A percentile compares a stretch with the other conserved stretches of the same genome.
phyloP scores from a whole-genome alignment of 1,140 invertebrate genomes.

The Tigriopus japonicus region DNA sequence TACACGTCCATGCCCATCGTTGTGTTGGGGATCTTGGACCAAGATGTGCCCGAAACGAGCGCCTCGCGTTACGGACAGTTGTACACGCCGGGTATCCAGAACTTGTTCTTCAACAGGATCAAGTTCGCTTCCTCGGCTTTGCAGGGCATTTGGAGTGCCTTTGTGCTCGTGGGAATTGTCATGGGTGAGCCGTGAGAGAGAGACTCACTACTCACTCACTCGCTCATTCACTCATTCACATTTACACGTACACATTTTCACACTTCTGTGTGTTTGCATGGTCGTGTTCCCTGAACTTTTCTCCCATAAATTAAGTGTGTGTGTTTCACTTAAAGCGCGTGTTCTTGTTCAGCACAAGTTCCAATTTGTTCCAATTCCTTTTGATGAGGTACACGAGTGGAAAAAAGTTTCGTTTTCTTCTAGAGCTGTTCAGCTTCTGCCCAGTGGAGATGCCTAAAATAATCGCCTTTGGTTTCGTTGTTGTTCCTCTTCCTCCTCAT shows the following conservation, averaged over 20 bases:
- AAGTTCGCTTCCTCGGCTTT: conserved; percentile 81
- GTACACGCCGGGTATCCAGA: conserved; percentile 80
- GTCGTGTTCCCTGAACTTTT: too few species aligned
- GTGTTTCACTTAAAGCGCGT: too few species aligned
- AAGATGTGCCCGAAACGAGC: conserved; percentile 32
- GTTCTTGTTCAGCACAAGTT: too few species aligned
- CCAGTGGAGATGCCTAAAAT: too few species aligned
- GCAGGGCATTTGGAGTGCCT: conserved; percentile 86
- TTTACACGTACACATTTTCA: background rate
- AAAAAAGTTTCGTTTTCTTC: too few species aligned
- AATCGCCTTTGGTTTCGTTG: too few species aligned
- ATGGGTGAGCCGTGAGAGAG: background rate
- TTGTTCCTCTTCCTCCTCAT: too few species aligned
- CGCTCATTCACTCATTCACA: background rate
- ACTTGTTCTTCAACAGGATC: conserved; percentile 88
- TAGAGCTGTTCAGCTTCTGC: too few species aligned
- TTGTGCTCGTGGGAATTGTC: conserved; percentile 76
- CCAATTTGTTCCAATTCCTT: too few species aligned
- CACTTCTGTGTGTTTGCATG: background rate
- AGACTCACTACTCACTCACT: background rate
- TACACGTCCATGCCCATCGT: conserved; percentile 42
- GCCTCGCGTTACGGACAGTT: conserved; percentile 78
- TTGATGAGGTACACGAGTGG: too few species aligned
- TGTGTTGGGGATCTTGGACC: conserved; percentile 40
- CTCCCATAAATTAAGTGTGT: too few species aligned